These are phyloP conservation scores for Ectropis grisescens DNA, from an alignment of 1,140 invertebrate species.

Conservation along the genomic window DNA sequence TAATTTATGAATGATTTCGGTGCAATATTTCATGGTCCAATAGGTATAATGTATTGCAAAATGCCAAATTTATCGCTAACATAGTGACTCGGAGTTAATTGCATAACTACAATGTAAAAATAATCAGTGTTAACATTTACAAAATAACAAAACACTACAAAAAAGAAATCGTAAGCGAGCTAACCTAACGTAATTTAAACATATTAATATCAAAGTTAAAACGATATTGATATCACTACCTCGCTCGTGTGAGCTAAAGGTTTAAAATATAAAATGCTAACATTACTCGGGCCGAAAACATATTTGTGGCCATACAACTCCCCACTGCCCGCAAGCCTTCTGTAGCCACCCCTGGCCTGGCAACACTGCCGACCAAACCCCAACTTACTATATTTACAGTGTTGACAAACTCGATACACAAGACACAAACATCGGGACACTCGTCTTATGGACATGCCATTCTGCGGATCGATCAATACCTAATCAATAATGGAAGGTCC, in stretches of 20 bases:
- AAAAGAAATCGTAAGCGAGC: conserved; percentile 56
- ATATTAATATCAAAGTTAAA: conserved; percentile 60
- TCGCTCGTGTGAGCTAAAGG: conserved; percentile 23
- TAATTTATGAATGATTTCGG: no score
- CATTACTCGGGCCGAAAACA: conserved; percentile 59
- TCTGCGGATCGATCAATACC: conserved; percentile 3
- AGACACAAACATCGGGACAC: conserved; percentile 7
- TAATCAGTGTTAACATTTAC: conserved; percentile 60
- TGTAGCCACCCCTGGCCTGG: conserved; percentile 3
- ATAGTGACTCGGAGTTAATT: conserved; percentile 42
- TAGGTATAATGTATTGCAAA: no score
- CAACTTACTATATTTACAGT: conserved; percentile 32
- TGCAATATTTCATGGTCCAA: no score
- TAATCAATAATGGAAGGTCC: conserved; percentile 20
- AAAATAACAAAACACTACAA: conserved; percentile 59
- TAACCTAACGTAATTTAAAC: conserved; percentile 47
- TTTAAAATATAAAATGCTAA: conserved; percentile 34
- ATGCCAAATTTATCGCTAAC: conserved; percentile 22
- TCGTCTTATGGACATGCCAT: no score
- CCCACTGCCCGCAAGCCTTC: conserved; percentile 11
- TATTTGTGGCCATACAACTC: conserved; percentile 49
- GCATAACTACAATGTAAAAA: conserved; percentile 46
- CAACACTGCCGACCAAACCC: no score
- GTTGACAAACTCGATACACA: conserved; percentile 9
- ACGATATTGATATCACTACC: conserved; percentile 50